Conservation (phyloP, 2,113 vertebrate species). For the Nannobrachium achirus region DNA sequence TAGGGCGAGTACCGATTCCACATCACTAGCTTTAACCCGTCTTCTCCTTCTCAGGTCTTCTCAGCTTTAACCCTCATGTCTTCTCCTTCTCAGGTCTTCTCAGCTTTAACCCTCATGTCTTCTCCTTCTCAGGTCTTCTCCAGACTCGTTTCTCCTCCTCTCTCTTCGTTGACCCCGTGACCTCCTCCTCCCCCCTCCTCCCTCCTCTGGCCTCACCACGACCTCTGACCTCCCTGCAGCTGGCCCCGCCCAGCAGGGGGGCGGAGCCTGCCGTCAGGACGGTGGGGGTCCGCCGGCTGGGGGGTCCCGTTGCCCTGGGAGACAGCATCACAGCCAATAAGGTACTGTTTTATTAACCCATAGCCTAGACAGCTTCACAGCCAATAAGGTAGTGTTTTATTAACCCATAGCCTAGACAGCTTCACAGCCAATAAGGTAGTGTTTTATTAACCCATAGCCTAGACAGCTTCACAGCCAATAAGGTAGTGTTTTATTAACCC, state of each 20-base stretch:
- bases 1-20: no score
- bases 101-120: not conserved
- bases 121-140: slow-evolving; percentile 75
- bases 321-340: slow-evolving; percentile 7
- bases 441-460: no score
- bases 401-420: no score
- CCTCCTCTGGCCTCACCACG: slow-evolving; percentile 63
- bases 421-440: no score
- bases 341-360: no score
- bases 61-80: no score
- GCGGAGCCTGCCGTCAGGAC: slow-evolving; percentile 82
- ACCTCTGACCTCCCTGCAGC: slow-evolving; percentile 63
- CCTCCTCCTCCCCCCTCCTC: slow-evolving; percentile 19
- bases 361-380: no score
- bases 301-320: slow-evolving; percentile 82
- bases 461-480: no score
- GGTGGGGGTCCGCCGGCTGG: slow-evolving; percentile 84
- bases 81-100: not conserved
- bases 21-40: not conserved
- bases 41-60: not conserved
- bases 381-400: no score
- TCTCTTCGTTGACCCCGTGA: slow-evolving; percentile 59
- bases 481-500: no score
- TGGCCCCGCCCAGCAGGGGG: slow-evolving; percentile 50
- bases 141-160: slow-evolving; percentile 82